These are phyloP conservation scores for Caenorhabditis sp. DNA, from an alignment of 2,888 invertebrate species.

Conservation along the genomic window DNA sequence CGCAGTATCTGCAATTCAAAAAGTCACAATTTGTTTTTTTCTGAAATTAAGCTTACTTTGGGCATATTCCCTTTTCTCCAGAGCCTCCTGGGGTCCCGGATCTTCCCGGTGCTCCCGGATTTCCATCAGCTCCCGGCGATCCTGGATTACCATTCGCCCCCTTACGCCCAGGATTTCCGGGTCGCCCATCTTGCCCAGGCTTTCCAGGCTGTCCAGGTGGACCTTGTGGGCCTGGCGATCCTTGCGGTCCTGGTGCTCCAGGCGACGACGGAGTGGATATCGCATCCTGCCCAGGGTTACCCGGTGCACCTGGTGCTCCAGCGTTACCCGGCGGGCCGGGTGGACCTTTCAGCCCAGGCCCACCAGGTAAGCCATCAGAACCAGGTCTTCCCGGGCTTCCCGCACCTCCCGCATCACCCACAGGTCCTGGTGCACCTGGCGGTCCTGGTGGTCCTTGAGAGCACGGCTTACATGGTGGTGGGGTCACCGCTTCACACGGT, in stretches of 20 bases:
- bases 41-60: slow-evolving; percentile 30
- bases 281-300: slow-evolving; percentile 48
- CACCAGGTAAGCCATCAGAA: slow-evolving; percentile 49
- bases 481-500: slow-evolving; percentile 64
- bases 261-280: slow-evolving; percentile 39
- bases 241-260: slow-evolving; percentile 48
- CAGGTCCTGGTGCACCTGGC: slow-evolving; percentile 53
- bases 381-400: slow-evolving; percentile 47
- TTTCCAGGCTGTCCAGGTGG: slow-evolving; percentile 45
- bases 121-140: slow-evolving; percentile 46
- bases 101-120: slow-evolving; percentile 49
- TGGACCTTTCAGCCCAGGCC: slow-evolving; percentile 31
- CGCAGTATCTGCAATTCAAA: slow-evolving; percentile 5
- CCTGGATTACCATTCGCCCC: slow-evolving; percentile 52
- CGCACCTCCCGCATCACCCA: slow-evolving; percentile 47
- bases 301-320: slow-evolving; percentile 41
- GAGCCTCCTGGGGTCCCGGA: slow-evolving; percentile 51
- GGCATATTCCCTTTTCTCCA: slow-evolving; percentile 53
- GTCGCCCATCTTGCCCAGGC: slow-evolving; percentile 41
- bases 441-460: slow-evolving; percentile 57
- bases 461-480: slow-evolving; percentile 62
- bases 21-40: slow-evolving; percentile 19
- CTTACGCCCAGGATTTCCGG: slow-evolving; percentile 47
- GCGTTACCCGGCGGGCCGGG: slow-evolving; percentile 53
- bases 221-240: slow-evolving; percentile 45